Base-by-base conservation (phyloP, 37 sponge, comb jelly and placozoan genomes). In the Axinella damicornis region DNA sequence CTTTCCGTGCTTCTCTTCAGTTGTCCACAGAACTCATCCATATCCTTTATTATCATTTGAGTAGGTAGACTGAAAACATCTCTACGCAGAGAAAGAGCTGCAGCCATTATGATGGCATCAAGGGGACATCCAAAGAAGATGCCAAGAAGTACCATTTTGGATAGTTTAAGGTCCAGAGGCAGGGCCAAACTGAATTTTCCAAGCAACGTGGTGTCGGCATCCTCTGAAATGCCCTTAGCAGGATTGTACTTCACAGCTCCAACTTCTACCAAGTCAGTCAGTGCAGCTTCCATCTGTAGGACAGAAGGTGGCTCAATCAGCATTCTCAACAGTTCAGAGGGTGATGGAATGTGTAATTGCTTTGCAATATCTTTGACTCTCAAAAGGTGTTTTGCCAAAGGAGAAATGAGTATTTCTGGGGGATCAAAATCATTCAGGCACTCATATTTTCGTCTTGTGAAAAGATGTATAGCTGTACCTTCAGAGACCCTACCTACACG, bases 21-120 rank as follows among this genome's bases (percentile, higher is more conserved):
- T 11, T 84, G 69, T 20, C 58, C 57, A 53, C 57, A 33, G 57
- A 68, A 89, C 57, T 52, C 14, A 5, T 38, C 54, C 12, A 55
- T 33, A 17, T 78, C 70, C 9, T 71, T 46, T 63, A 89, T 72
- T 1, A 83, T 15, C 35, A 76, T 16, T 22, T 40, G 33, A 2
- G 34, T 53, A 13, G 90, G 90, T 9, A 77, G 18, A 6, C 64
- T 31, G 36, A 89, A 83, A 17, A 77, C 69, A 74, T 89, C 84
- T 20, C 52, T 38, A 35, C 53, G 30, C 62, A 89, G 20, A 1
- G 90, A 77, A 33, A 83, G 69, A 5, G 73, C 54, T 20, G 90
- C 84, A 1, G 90, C 90, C 52, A 89, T 71, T 0, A 89, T 57
- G 37, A 89, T 65, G 13, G 65, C 90, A 52, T 83, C 84, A 20